Evolutionary conservation across 2,888 invertebrate species (phyloP), one percentile per base, ranked within the genome.

Genomic region (Parnassius smintheus): DNA sequence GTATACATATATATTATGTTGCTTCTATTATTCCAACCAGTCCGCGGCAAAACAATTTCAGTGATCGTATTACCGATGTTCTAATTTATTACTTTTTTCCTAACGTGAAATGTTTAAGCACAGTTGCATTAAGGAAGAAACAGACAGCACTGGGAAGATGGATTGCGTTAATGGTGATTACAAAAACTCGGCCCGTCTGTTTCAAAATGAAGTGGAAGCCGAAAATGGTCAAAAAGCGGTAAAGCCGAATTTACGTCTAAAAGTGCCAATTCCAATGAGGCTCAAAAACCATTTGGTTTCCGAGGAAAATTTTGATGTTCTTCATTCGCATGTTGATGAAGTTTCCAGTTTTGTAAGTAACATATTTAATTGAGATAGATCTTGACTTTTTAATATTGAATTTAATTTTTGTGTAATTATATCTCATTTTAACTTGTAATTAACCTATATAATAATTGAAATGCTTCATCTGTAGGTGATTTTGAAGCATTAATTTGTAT

Each of bases 1-100:
- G 80, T 73, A 72, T 80, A 77, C 83, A 83, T 88, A 87, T 83
- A 87, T 82, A 86, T 77, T 74, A 83, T 83, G 83, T 74, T 75
- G 75, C 73, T 66, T 57, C 66, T 68, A 65, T 64, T 70, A 64
- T 67, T 62, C 62, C 62, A 65, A 69, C 75, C 81, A 86, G 79
- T 85, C 73, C 65, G 62, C 53, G 54, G 52, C 25, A 18, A 41
- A 60, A 42, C 52, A 60, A 50, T 65, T 59, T 63, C 59, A 52
- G 61, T 62, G 57, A 60, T 50, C 61, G 61, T 59, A 62, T 67
- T 65, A 55, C 64, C 50, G 48, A 50, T 51, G 54, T 69, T 65
- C 68, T 49, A 46, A 48, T 53, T 25, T 51, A 52, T 54, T 60
- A 18, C 9, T 11, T 12, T 25, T 4, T 44, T 12, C 9, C 2